phyloP scores from a whole-genome alignment of 2,888 invertebrate species.

The Lingula anatina region DNA sequence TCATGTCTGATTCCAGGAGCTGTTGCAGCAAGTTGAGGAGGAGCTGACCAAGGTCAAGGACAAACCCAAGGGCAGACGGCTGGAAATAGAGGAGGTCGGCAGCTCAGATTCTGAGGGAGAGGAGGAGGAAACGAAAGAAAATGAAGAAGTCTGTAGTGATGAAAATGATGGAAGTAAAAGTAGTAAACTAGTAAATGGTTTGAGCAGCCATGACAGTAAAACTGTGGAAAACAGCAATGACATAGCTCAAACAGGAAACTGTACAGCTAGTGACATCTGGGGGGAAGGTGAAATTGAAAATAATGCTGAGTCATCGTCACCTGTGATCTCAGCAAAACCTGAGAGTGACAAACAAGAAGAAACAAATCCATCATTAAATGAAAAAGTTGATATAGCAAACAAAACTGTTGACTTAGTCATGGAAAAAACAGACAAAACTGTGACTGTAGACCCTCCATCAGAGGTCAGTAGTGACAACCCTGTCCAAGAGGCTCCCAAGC shows the following conservation, averaged over 20 bases:
- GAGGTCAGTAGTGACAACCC: neutral
- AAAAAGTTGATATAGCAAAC: neutral
- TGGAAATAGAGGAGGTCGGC: no score
- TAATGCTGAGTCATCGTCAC: slow-evolving; percentile 3
- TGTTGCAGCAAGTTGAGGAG: slow-evolving; percentile 4
- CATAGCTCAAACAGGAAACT: slow-evolving; percentile 4
- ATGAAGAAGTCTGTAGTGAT: slow-evolving; percentile 5
- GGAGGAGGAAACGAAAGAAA: slow-evolving; percentile 3
- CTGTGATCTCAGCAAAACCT: no score
- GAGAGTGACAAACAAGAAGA: no score
- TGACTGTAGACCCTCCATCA: neutral
- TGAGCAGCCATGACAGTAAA: slow-evolving; percentile 6
- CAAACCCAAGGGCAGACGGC: no score
- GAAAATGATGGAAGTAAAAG: neutral
- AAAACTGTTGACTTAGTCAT: no score
- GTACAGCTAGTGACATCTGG: slow-evolving; percentile 7
- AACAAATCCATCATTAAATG: no score
- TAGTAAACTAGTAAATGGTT: neutral
- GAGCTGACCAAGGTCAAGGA: no score
- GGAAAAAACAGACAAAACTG: neutral
- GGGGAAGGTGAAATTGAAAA: slow-evolving; percentile 5
- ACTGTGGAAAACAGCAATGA: slow-evolving; percentile 4
- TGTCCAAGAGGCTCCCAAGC: neutral
- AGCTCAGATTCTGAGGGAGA: slow-evolving; percentile 4
- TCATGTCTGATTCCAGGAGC: slow-evolving; percentile 2